phyloP scores from a whole-genome alignment of 2,888 invertebrate species.

The Pogonocherus hispidulus region DNA sequence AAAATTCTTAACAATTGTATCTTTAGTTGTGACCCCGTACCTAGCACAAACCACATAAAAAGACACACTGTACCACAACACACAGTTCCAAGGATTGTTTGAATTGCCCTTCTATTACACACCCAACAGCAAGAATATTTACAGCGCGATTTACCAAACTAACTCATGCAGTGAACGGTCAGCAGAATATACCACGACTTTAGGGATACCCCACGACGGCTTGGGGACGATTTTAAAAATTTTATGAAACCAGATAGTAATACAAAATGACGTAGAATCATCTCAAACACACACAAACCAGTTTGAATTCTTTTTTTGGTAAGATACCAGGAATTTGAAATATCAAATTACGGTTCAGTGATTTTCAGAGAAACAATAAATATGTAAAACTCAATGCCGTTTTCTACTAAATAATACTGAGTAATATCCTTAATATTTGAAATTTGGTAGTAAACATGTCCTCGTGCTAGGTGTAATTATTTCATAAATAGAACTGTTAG shows the following conservation, averaged over 20 bases:
- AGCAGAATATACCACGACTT: constrained; percentile 10
- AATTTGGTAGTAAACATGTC: no score
- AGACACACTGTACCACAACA: background rate
- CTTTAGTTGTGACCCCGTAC: background rate
- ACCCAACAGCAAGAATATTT: constrained; percentile 17
- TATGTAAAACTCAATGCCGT: no score
- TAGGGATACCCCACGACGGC: constrained; percentile 16
- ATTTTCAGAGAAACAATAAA: no score
- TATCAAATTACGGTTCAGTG: background rate
- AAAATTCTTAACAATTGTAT: background rate
- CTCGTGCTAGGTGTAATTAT: no score
- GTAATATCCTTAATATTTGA: no score
- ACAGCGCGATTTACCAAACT: constrained; percentile 3
- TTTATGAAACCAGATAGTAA: background rate
- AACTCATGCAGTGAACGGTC: constrained; percentile 15
- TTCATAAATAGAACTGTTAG: no score
- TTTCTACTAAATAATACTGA: no score
- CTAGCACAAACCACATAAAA: background rate
- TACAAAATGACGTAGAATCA: background rate
- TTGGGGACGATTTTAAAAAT: constrained; percentile 19
- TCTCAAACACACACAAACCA: constrained; percentile 2
- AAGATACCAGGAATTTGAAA: background rate
- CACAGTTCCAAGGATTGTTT: constrained; percentile 10
- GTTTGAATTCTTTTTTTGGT: background rate
- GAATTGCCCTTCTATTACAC: constrained; percentile 24